Conservation (phyloP, 2,113 vertebrate species). For the Pluvialis apricaria region DNA sequence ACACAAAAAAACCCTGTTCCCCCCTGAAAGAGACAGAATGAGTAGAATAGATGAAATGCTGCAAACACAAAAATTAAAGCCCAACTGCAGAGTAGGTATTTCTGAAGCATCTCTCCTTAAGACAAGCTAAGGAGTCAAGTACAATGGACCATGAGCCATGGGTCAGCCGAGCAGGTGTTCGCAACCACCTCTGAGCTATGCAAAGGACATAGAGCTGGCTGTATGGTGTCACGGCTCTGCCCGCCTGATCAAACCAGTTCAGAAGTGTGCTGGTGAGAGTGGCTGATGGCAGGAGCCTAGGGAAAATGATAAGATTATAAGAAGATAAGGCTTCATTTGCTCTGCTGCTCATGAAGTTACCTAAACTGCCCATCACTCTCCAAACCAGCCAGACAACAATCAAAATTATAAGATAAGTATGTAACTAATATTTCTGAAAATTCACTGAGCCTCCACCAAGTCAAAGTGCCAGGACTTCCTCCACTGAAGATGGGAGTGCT, state of each 20-base stretch:
- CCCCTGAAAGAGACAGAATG: background rate
- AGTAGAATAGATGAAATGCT: background rate
- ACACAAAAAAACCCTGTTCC: background rate
- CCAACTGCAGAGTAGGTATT: background rate
- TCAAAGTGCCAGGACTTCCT: background rate
- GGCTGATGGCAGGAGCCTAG: background rate
- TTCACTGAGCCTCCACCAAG: background rate
- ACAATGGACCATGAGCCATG: background rate
- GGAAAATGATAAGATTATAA: background rate
- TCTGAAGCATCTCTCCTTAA: background rate
- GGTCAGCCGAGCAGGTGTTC: background rate
- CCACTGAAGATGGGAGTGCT: background rate
- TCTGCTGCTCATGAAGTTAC: no score
- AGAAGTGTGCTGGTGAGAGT: background rate
- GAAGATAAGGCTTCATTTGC: no score
- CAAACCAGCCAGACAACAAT: no score
- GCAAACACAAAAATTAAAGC: background rate
- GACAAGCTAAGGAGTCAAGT: background rate
- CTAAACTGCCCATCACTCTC: no score
- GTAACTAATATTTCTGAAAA: background rate
- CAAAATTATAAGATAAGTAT: background rate
- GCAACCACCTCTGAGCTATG: background rate
- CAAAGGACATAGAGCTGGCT: background rate
- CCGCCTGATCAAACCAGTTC: background rate
- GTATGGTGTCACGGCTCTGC: background rate